Base-by-base conservation (phyloP, 2,113 vertebrate genomes). In the Cryptomyrus ogoouensis region DNA sequence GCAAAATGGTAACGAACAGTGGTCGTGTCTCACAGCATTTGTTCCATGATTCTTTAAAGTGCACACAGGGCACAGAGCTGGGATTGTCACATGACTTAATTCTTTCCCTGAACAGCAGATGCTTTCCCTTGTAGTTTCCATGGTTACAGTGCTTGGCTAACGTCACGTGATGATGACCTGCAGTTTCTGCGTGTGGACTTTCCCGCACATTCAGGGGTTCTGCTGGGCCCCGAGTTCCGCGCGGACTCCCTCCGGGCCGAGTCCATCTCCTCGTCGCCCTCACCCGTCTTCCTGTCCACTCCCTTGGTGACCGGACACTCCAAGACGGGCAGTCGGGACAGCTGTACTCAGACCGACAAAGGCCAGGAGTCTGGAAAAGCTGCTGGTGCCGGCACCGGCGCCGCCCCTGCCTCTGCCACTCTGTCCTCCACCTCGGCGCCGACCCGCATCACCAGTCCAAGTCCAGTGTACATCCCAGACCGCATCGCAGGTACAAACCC, bases 281-380 rank as follows among this genome's bases (percentile, higher is more conserved):
- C 98, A 0, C 98, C 98, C 0, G 97, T 98, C 27, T 96, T 97
- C 0, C 96, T 97, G n/a, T 98, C 97, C 21, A 98, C 97, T 1
- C 98, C 97, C 0, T 91, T 98, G 94, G 95, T 96, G 0, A 95
- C 97, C 0, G 96, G 96, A 50, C 98, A 99, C 94, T 98, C 97
- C 0, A 99, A 99, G 94, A 98, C 98, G 0, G 97, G 98, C 94
- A 99, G 98, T 95, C 96, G 97, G 58, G 98, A 99, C 94, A 98
- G 98, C 95, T 98, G 96, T 95, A 99, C 98, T 0, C 98, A 99
- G 93, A 99, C 98, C 0, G 98, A 99, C 62, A 94, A 97, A 89
- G 96, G 96, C 66, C 95, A 90, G 0, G 97, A 97, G 46, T 93
- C 95, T 8, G 95, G 93, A 94, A 99, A 98, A 84, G 90, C 95